Evolutionary conservation across 2,888 invertebrate genomes (phyloP).

Genomic region (Herminia tarsipennalis): DNA sequence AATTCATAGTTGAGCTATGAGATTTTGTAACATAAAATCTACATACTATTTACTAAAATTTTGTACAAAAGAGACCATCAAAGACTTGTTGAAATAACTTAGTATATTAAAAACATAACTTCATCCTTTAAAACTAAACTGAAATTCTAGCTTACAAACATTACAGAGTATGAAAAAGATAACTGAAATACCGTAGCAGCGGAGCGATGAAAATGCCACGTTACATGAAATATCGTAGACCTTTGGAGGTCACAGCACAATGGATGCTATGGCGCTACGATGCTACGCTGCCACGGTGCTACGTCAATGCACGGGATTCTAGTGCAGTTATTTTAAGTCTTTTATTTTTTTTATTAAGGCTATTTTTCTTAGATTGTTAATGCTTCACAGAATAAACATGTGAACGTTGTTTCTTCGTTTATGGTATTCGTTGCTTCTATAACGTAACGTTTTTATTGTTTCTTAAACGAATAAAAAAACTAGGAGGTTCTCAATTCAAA

Average conservation of each 20-base stretch:
- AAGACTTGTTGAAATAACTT: no score
- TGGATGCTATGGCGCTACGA: conserved; percentile 13
- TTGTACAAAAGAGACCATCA: no score
- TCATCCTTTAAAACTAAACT: background rate
- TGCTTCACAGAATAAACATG: background rate
- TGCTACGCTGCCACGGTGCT: conserved; percentile 3
- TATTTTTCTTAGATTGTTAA: background rate
- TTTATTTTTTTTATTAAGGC: conserved; percentile 1
- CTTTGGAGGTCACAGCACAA: conserved; percentile 37
- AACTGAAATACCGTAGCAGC: conserved; percentile 20
- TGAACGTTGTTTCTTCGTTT: background rate
- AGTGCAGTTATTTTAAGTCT: conserved; percentile 23
- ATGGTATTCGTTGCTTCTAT: no score
- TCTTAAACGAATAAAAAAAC: background rate
- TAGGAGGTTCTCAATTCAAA: background rate
- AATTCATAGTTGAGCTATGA: no score
- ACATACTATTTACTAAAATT: no score
- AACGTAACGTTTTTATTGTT: no score
- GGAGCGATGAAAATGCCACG: conserved; percentile 40
- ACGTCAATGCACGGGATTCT: conserved; percentile 29
- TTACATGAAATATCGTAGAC: conserved; percentile 37
- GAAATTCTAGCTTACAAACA: conserved; percentile 5
- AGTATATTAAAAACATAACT: background rate
- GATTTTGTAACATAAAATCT: no score
- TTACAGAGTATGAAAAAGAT: conserved; percentile 19